Conservation (phyloP, 2,113 vertebrate species). For the Anguilla rostrata region DNA sequence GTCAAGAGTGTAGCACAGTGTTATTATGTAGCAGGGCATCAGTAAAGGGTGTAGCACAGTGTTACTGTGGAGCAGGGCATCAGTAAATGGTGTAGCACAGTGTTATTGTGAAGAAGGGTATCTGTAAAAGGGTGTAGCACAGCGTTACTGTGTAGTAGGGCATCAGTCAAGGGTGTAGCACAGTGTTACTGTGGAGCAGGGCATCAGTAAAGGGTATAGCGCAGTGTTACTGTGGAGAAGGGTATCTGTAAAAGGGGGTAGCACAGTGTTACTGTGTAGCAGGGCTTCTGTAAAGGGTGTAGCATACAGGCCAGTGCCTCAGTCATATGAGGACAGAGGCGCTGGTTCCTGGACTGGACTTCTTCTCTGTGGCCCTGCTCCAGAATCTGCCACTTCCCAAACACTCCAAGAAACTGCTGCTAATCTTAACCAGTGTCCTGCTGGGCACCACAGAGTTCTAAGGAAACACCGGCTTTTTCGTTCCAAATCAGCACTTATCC, state of each 20-base stretch:
- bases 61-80: not conserved
- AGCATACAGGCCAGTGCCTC: not conserved
- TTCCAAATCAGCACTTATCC: not conserved
- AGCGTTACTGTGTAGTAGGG: not conserved
- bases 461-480: conserved; percentile 33
- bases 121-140: not conserved
- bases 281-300: not conserved
- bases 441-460: conserved; percentile 59
- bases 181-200: not conserved
- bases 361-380: conserved; percentile 27
- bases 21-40: no score
- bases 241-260: not conserved
- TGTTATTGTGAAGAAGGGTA: not conserved
- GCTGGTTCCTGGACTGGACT: not conserved
- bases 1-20: no score
- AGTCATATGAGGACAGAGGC: conserved; percentile 13
- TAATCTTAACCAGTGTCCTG: conserved; percentile 58
- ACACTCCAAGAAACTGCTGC: conserved; percentile 65
- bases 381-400: conserved; percentile 40
- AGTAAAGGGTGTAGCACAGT: no score
- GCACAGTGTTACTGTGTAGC: not conserved
- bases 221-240: not conserved
- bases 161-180: not conserved
- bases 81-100: not conserved
- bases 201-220: not conserved